A percentile compares a stretch with the other conserved stretches of the same genome.
These are phyloP conservation scores for Struthio camelus DNA, from an alignment of 2,113 vertebrate genomes.

Conservation along the genomic window DNA sequence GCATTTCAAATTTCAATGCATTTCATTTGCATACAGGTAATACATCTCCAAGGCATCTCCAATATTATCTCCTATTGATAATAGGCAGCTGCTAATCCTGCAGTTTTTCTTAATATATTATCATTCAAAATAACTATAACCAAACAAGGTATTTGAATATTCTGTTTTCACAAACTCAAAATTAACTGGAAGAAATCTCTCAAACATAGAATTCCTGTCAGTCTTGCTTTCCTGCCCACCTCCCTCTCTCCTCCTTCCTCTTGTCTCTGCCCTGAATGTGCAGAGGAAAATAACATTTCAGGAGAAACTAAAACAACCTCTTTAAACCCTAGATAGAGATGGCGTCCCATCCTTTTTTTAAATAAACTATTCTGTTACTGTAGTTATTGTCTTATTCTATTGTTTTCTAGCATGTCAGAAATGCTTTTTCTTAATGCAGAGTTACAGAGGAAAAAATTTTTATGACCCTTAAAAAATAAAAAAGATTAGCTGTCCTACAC, in stretches of 20 bases:
- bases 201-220: not conserved
- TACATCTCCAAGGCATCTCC: not conserved
- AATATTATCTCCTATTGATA: not conserved
- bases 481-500: not conserved
- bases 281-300: not conserved
- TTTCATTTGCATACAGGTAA: not conserved
- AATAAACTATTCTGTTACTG: not conserved
- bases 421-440: not conserved
- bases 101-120: not conserved
- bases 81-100: not conserved
- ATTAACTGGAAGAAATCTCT: not conserved
- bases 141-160: not conserved
- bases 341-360: not conserved
- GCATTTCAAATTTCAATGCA: not conserved
- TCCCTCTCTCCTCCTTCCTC: not conserved
- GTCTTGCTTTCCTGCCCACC: not conserved
- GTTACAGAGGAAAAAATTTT: not conserved
- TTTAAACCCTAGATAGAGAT: not conserved
- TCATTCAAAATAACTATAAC: not conserved
- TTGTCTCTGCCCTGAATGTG: fast-evolving
- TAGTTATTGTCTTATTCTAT: not conserved
- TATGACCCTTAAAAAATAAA: not conserved
- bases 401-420: not conserved
- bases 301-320: not conserved
- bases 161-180: not conserved